Percentiles rank a stretch among this genome's conserved stretches.
Evolutionary conservation across 2,113 vertebrate genomes (phyloP).

Genomic region (Haemorhous mexicanus): DNA sequence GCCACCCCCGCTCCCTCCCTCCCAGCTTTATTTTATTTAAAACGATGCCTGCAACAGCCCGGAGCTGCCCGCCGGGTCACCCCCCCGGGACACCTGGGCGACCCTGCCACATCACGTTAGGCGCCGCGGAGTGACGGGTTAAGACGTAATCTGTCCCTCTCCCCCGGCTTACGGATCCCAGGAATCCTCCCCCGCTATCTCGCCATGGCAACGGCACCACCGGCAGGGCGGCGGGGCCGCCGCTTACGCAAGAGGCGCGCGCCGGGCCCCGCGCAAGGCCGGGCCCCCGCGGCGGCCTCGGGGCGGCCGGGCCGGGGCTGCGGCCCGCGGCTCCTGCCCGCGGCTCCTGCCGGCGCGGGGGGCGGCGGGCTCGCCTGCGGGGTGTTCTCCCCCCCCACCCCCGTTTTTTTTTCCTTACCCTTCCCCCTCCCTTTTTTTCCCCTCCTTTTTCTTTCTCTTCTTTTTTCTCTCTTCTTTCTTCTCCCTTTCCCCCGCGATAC

Average conservation of each 20-base stretch:
- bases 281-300: neutral
- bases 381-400: no score
- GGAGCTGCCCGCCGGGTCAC: slow-evolving; percentile 38
- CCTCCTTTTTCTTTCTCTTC: no score
- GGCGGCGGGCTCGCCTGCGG: neutral
- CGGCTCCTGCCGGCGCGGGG: neutral
- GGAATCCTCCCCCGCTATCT: slow-evolving; percentile 76
- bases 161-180: slow-evolving; percentile 57
- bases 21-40: slow-evolving; percentile 31
- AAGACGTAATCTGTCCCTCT: slow-evolving; percentile 42
- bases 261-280: slow-evolving; percentile 53
- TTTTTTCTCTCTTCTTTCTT: no score
- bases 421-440: no score
- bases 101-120: slow-evolving; percentile 62
- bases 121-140: slow-evolving; percentile 65
- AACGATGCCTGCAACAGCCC: neutral
- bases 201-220: slow-evolving; percentile 89
- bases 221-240: slow-evolving; percentile 72
- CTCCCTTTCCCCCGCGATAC: no score
- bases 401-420: neutral
- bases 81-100: slow-evolving; percentile 64
- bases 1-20: neutral
- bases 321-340: neutral
- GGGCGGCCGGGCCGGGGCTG: neutral
- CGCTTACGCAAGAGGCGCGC: slow-evolving; percentile 80